phyloP scores from a whole-genome alignment of 2,797 vertebrate genomes.

The Poecilia gillii region DNA sequence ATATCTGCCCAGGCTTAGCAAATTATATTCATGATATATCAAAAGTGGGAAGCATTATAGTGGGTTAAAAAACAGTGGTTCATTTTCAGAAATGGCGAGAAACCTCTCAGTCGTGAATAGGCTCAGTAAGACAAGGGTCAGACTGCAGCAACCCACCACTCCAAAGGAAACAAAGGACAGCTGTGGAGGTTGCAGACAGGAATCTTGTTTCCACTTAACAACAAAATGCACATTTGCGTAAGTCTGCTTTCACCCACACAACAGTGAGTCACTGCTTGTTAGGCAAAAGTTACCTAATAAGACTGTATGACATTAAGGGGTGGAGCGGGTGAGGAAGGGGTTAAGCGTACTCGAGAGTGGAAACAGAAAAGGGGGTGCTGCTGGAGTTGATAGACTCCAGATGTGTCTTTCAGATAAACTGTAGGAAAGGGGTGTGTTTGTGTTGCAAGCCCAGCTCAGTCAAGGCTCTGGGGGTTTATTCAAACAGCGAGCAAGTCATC shows the following conservation, averaged over 20 bases:
- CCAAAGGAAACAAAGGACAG: slow-evolving; percentile 26
- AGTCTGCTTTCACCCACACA: slow-evolving; percentile 57
- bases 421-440: slow-evolving; percentile 85
- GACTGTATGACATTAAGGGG: slow-evolving; percentile 72
- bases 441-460: slow-evolving; percentile 80
- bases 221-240: slow-evolving; percentile 58
- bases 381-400: slow-evolving; percentile 87
- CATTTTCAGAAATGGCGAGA: slow-evolving; percentile 47
- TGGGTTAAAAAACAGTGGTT: slow-evolving; percentile 48
- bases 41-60: slow-evolving; percentile 48
- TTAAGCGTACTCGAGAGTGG: slow-evolving; percentile 82
- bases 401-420: slow-evolving; percentile 89
- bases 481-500: slow-evolving; percentile 75
- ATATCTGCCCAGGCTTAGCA: slow-evolving; percentile 70
- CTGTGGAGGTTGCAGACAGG: slow-evolving; percentile 39
- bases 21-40: slow-evolving; percentile 68
- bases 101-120: slow-evolving; percentile 59
- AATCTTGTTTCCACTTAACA: slow-evolving; percentile 34
- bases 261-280: slow-evolving; percentile 57
- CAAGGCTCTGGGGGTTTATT: slow-evolving; percentile 80
- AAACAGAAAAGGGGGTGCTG: slow-evolving; percentile 76
- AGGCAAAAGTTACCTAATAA: slow-evolving; percentile 69
- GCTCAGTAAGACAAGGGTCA: slow-evolving; percentile 47
- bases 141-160: slow-evolving; percentile 44
- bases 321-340: slow-evolving; percentile 82